Conservation (phyloP, 1,140 invertebrate genomes). For the Scaptomyza pallida region DNA sequence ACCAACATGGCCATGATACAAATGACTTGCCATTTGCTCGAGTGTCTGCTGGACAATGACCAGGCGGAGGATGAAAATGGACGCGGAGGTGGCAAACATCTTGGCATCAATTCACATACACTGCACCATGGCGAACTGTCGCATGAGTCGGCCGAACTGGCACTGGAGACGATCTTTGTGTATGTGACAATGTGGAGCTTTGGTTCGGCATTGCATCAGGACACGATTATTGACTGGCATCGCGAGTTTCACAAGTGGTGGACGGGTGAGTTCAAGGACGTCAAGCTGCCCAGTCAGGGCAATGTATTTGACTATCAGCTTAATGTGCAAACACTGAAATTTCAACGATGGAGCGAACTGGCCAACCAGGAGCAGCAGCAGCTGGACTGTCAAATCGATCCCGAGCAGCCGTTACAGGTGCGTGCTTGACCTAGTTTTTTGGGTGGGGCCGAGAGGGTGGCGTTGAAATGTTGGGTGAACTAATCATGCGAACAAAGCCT, state of each 20-base stretch:
- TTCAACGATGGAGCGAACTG: conserved; percentile 92
- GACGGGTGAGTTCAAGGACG: conserved; percentile 95
- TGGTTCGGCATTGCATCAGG: conserved; percentile 95
- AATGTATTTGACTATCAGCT: conserved; percentile 97
- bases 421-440: conserved; percentile 34
- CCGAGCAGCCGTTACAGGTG: conserved; percentile 90
- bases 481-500: conserved; percentile 52
- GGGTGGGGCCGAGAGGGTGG: too few species aligned
- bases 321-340: conserved; percentile 93
- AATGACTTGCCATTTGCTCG: conserved; percentile 95
- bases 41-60: conserved; percentile 90
- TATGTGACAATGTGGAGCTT: conserved; percentile 97
- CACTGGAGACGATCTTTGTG: conserved; percentile 94
- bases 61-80: conserved; percentile 12
- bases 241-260: conserved; percentile 93
- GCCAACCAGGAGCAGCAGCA: conserved; percentile 88
- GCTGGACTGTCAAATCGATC: conserved; percentile 90
- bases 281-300: conserved; percentile 93
- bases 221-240: conserved; percentile 94
- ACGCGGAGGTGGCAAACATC: not conserved
- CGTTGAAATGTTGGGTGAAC: conserved; percentile 16
- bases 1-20: conserved; percentile 95
- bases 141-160: conserved; percentile 62
- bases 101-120: conserved; percentile 48
- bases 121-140: conserved; percentile 64